Evolutionary conservation across 2,113 vertebrate species (phyloP).

Genomic region (Psilopsiagon aymara): DNA sequence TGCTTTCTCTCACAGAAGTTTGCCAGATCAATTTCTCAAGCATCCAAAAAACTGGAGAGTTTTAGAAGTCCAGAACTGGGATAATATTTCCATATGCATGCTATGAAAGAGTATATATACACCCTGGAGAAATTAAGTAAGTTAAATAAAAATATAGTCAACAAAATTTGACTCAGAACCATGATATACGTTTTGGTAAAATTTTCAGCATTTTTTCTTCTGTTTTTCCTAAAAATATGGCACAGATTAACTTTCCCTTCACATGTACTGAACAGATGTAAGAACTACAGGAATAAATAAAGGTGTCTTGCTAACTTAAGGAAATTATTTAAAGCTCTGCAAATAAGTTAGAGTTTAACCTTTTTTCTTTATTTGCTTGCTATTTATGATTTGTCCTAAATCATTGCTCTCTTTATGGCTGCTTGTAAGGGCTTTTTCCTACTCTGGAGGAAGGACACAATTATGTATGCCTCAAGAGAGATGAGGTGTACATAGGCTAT

Average conservation of each 20-base stretch:
- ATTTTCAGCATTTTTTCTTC: neutral
- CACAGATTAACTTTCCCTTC: neutral
- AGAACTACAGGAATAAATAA: neutral
- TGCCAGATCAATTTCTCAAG: neutral
- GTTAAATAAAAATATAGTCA: neutral
- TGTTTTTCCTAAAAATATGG: neutral
- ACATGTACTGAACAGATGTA: neutral
- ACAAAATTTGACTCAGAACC: neutral
- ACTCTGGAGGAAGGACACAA: neutral
- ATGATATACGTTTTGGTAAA: neutral
- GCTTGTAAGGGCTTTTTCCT: neutral
- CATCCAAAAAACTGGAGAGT: neutral
- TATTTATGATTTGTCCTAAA: neutral
- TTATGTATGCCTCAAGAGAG: neutral
- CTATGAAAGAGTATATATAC: neutral
- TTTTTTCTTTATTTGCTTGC: neutral
- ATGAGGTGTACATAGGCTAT: neutral
- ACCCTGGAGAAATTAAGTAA: neutral
- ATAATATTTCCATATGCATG: neutral
- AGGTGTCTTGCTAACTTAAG: neutral
- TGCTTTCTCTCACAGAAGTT: neutral
- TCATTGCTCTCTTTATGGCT: neutral
- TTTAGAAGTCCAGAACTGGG: neutral
- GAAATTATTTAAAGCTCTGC: neutral
- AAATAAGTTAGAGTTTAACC: neutral